Conservation (phyloP, 1,140 invertebrate species). For the Diorhabda carinulata region DNA sequence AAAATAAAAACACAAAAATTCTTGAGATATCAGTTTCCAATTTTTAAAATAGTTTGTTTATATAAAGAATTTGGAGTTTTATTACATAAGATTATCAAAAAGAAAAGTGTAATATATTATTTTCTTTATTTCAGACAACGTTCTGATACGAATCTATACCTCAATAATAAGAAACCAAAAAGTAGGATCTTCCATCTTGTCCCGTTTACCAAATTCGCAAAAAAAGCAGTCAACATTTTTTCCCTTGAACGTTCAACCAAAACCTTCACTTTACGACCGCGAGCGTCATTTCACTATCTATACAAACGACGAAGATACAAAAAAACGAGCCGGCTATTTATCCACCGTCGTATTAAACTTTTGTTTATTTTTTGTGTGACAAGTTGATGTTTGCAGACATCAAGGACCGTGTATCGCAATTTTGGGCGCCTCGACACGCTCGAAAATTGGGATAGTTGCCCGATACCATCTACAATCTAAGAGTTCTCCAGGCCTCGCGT, state of each 20-base stretch:
- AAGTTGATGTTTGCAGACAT: constrained; percentile 38
- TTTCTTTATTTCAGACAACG: no score
- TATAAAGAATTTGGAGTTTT: no score
- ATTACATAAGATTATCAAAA: no score
- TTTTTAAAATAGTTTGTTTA: no score
- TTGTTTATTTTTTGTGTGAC: constrained; percentile 39
- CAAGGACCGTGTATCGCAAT: constrained; percentile 41
- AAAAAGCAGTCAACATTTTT: neutral
- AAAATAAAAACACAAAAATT: no score
- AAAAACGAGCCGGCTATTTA: constrained; percentile 13
- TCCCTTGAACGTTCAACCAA: neutral
- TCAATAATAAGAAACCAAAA: neutral
- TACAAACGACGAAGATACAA: constrained; percentile 1
- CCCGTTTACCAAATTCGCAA: neutral
- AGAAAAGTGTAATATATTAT: no score
- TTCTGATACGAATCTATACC: neutral
- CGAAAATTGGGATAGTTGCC: constrained; percentile 37
- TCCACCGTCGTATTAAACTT: constrained; percentile 32
- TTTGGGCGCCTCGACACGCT: constrained; percentile 36
- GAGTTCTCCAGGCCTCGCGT: constrained; percentile 38
- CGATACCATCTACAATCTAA: constrained; percentile 47
- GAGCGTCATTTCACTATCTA: neutral
- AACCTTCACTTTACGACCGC: neutral
- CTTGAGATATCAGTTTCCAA: no score
- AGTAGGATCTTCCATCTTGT: neutral